Conservation (phyloP, 2,888 invertebrate genomes). For the Amblyteles armatorius region DNA sequence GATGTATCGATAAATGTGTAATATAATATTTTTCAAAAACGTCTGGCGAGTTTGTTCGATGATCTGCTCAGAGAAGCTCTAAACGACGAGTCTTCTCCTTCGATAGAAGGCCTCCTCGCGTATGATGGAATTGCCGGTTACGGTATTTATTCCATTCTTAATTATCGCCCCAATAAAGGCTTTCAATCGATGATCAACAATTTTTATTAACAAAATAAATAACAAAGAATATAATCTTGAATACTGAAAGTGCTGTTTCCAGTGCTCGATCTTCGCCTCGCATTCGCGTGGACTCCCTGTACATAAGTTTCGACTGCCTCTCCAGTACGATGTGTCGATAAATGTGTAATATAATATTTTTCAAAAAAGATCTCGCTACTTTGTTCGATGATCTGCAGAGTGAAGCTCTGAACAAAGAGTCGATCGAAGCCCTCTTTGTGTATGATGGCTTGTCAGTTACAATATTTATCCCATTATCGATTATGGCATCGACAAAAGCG, state of each 20-base stretch:
- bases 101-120: conserved; percentile 75
- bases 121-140: conserved; percentile 31
- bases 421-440: no score
- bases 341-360: conserved; percentile 48
- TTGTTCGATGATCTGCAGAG: not conserved
- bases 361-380: conserved; percentile 13
- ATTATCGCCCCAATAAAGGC: no score
- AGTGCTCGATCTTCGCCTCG: not conserved
- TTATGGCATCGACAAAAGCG: conserved; percentile 78
- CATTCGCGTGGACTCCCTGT: conserved; percentile 22
- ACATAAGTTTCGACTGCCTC: conserved; percentile 29
- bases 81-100: conserved; percentile 70
- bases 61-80: not conserved
- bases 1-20: no score
- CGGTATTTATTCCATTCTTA: not conserved
- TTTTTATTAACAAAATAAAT: conserved; percentile 48
- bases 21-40: not conserved
- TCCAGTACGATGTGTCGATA: conserved; percentile 29
- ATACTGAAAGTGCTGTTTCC: not conserved
- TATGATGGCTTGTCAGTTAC: no score
- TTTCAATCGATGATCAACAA: not conserved
- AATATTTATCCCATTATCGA: not conserved
- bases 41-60: not conserved
- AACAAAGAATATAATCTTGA: not conserved
- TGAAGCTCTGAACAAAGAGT: no score